Conservation (phyloP, 2,888 invertebrate species). For the Flexamia atlantica region DNA sequence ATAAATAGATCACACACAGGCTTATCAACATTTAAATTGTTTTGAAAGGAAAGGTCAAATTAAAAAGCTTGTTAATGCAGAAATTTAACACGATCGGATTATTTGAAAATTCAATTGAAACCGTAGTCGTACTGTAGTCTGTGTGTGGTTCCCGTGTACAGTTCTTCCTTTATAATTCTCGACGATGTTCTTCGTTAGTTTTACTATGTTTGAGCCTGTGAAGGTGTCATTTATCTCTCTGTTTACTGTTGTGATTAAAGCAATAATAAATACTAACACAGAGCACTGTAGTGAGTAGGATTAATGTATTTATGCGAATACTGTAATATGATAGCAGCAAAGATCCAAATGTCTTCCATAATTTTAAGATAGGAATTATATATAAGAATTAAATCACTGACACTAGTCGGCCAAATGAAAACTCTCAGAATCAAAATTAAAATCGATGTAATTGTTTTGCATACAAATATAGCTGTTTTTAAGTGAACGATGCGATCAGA, state of each 20-base stretch:
- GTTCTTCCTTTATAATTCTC: neutral
- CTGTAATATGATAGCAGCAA: slow-evolving; percentile 45
- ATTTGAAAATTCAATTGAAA: neutral
- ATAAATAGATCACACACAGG: too few species aligned
- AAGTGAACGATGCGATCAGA: neutral
- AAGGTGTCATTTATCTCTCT: neutral
- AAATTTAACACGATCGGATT: too few species aligned
- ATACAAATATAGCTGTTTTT: neutral
- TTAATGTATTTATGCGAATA: slow-evolving; percentile 10
- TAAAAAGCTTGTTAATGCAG: too few species aligned
- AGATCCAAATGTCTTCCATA: slow-evolving; percentile 60
- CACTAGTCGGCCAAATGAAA: slow-evolving; percentile 9
- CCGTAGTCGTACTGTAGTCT: neutral
- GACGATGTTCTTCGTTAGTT: slow-evolving; percentile 4
- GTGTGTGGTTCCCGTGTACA: slow-evolving; percentile 35
- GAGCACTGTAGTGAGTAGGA: slow-evolving; percentile 42
- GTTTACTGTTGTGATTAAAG: slow-evolving; percentile 49
- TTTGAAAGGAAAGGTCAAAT: neutral
- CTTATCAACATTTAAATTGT: too few species aligned
- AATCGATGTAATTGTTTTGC: neutral
- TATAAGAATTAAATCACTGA: neutral
- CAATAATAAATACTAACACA: slow-evolving; percentile 37
- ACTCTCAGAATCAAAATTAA: neutral
- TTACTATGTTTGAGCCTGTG: neutral
- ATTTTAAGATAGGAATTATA: slow-evolving; percentile 36